A percentile compares a stretch with the other conserved stretches of the same genome.
phyloP scores from a whole-genome alignment of 2,113 vertebrate species.

The Myrmecobius fasciatus region DNA sequence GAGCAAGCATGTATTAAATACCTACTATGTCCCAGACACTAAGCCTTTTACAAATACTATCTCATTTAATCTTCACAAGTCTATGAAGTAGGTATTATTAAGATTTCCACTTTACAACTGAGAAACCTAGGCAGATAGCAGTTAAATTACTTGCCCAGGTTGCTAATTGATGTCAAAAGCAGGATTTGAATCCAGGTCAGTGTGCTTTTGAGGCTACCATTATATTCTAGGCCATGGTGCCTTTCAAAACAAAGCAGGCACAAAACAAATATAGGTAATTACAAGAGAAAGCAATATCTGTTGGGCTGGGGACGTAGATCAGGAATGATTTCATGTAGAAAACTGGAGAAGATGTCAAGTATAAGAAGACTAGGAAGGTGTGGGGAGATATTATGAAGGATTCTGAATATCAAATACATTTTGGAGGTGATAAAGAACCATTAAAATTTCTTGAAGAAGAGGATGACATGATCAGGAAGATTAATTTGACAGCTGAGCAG shows the following conservation, averaged over 20 bases:
- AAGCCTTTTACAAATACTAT: not conserved
- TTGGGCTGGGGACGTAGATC: not conserved
- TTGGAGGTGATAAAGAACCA: not conserved
- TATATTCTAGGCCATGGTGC: not conserved
- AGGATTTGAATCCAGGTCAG: not conserved
- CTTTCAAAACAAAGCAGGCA: not conserved
- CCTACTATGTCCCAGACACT: not conserved
- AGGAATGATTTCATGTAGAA: not conserved
- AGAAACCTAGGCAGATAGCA: not conserved
- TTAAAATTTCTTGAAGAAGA: not conserved
- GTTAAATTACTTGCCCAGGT: not conserved
- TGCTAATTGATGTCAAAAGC: not conserved
- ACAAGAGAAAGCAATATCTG: not conserved
- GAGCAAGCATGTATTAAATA: not conserved
- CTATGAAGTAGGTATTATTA: not conserved
- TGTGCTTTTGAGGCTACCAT: not conserved
- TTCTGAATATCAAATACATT: not conserved
- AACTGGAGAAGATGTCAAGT: not conserved
- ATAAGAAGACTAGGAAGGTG: not conserved
- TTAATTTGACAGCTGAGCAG: not conserved
- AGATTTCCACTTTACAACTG: not conserved
- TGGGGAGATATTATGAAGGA: not conserved
- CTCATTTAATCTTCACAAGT: not conserved
- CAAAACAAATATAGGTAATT: not conserved
- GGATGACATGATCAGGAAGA: not conserved